Evolutionary conservation across 2,888 invertebrate species (phyloP).

Genomic region (Fissipunctia ypsillon): DNA sequence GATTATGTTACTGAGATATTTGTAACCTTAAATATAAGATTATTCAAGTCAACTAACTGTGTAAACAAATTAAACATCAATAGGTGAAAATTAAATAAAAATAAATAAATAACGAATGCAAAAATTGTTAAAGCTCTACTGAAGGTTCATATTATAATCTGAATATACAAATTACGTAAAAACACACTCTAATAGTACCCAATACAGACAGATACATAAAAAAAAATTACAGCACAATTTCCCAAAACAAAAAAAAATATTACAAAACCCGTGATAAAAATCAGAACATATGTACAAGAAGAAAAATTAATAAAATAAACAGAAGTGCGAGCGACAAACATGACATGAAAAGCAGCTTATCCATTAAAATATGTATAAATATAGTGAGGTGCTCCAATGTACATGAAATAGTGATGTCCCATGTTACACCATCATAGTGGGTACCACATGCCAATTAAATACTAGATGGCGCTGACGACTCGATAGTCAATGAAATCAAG

Average conservation of each 20-base stretch:
- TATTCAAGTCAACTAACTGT: not conserved
- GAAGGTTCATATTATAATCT: not conserved
- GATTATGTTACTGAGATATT: not conserved
- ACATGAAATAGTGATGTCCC: conserved; percentile 50
- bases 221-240: conserved; percentile 11
- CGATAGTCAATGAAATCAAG: conserved; percentile 3
- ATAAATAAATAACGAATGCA: not conserved
- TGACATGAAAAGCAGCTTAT: conserved; percentile 61
- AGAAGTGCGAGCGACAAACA: conserved; percentile 63
- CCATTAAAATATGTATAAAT: conserved; percentile 19
- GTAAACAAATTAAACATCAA: not conserved
- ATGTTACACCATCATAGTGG: conserved; percentile 36
- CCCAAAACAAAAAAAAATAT: not conserved
- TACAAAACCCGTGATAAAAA: conserved; percentile 10
- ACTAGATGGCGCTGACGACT: conserved; percentile 17
- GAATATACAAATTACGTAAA: not conserved
- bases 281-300: not conserved
- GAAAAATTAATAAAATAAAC: conserved; percentile 19
- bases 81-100: not conserved
- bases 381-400: conserved; percentile 53
- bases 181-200: conserved; percentile 9
- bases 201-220: conserved; percentile 28
- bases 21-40: not conserved
- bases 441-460: conserved; percentile 38
- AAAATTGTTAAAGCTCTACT: not conserved